These are phyloP conservation scores for Spodoptera picta DNA, from an alignment of 2,888 invertebrate species.

Conservation along the genomic window DNA sequence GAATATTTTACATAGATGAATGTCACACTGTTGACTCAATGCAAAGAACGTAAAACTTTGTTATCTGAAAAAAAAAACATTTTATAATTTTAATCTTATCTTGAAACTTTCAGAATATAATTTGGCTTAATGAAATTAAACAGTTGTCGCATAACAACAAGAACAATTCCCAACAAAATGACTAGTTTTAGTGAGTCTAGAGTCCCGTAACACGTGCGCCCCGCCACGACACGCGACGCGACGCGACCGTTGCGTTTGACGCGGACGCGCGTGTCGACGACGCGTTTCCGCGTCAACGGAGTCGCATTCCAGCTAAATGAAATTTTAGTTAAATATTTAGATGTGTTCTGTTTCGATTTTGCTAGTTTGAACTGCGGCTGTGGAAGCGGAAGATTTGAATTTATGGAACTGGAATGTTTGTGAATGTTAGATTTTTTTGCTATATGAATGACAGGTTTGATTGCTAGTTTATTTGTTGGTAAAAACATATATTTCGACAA, in stretches of 20 bases:
- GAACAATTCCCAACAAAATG: conserved; percentile 22
- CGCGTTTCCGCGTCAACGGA: conserved; percentile 59
- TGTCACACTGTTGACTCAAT: no score
- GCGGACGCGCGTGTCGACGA: conserved; percentile 59
- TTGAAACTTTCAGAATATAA: no score
- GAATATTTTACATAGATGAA: no score
- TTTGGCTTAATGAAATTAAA: no score
- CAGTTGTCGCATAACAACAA: neutral
- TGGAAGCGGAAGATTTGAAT: conserved; percentile 31
- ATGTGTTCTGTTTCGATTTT: conserved; percentile 41
- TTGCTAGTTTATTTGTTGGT: no score
- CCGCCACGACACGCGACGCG: conserved; percentile 1
- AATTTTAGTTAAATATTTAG: conserved; percentile 50
- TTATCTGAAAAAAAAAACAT: no score
- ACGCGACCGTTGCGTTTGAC: conserved; percentile 60
- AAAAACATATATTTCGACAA: no score
- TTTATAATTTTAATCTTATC: no score
- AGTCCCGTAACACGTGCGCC: conserved; percentile 37
- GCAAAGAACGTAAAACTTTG: no score
- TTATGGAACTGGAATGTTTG: conserved; percentile 11
- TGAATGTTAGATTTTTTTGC: neutral
- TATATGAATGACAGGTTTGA: neutral
- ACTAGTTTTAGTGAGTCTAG: conserved; percentile 38
- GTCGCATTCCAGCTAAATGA: conserved; percentile 49
- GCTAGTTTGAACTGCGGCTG: conserved; percentile 26